Conservation (phyloP, 2,888 invertebrate genomes). For the Xestobium rufovillosum region DNA sequence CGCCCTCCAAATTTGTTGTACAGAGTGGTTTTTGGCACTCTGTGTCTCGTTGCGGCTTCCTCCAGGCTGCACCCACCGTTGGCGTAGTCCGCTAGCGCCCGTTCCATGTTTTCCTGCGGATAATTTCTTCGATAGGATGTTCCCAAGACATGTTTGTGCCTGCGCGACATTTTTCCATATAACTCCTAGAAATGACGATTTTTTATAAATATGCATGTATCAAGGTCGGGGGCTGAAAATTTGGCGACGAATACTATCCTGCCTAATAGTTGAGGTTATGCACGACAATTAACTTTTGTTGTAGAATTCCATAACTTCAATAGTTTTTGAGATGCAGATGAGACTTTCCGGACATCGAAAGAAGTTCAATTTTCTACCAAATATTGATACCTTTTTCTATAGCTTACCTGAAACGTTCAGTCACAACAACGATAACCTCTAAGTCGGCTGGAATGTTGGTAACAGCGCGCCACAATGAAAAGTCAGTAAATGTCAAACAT, state of each 20-base stretch:
- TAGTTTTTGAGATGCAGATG: conserved; percentile 3
- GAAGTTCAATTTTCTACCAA: not conserved
- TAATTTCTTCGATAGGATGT: conserved; percentile 3
- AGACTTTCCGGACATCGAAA: conserved; percentile 3
- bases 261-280: conserved; percentile 1
- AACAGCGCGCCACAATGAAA: not conserved
- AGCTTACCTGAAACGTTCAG: conserved; percentile 2
- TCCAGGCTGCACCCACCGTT: conserved; percentile 1
- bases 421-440: conserved; percentile 2
- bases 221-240: conserved; percentile 2
- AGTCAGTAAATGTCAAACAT: not conserved
- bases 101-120: conserved; percentile 1
- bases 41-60: conserved; percentile 4
- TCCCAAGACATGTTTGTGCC: conserved; percentile 3
- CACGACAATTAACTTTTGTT: not conserved
- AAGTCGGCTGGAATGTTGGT: conserved; percentile 2
- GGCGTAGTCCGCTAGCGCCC: conserved; percentile 4
- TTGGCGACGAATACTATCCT: not conserved
- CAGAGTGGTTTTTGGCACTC: conserved; percentile 1
- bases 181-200: no score
- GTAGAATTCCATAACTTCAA: conserved; percentile 2
- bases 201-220: not conserved
- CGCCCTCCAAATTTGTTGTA: conserved; percentile 4
- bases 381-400: not conserved
- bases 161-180: conserved; percentile 1